phyloP scores from a whole-genome alignment of 2,113 vertebrate genomes.

The Phodopus roborovskii region DNA sequence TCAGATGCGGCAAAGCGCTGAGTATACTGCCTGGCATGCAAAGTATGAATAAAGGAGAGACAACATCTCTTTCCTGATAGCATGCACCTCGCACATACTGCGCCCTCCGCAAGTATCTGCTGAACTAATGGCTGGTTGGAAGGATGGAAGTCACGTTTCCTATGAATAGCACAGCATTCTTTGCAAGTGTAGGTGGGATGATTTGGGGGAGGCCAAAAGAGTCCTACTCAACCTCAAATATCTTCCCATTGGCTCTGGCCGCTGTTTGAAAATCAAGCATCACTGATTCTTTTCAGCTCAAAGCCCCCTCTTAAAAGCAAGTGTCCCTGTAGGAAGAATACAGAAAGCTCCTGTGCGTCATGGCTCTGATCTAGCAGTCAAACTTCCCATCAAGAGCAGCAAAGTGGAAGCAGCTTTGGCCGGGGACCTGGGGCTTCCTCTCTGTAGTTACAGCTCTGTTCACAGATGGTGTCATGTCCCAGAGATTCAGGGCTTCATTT shows the following conservation, averaged over 20 bases:
- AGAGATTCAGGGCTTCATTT: neutral
- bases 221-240: neutral
- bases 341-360: neutral
- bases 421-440: neutral
- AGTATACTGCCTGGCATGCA: neutral
- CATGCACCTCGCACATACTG: neutral
- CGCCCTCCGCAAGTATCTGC: neutral
- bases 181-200: neutral
- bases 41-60: neutral
- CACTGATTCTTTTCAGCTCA: neutral
- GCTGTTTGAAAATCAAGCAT: conserved; percentile 44
- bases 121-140: neutral
- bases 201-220: neutral
- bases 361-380: neutral
- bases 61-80: neutral
- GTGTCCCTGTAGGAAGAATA: neutral
- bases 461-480: neutral
- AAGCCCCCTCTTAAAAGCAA: conserved; percentile 2
- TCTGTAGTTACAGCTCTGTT: neutral
- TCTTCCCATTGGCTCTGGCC: neutral
- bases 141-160: neutral
- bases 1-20: neutral
- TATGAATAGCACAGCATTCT: neutral
- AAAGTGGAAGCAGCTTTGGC: neutral
- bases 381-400: neutral